phyloP scores from a whole-genome alignment of 2,113 vertebrate genomes.

The Bombycilla garrulus region DNA sequence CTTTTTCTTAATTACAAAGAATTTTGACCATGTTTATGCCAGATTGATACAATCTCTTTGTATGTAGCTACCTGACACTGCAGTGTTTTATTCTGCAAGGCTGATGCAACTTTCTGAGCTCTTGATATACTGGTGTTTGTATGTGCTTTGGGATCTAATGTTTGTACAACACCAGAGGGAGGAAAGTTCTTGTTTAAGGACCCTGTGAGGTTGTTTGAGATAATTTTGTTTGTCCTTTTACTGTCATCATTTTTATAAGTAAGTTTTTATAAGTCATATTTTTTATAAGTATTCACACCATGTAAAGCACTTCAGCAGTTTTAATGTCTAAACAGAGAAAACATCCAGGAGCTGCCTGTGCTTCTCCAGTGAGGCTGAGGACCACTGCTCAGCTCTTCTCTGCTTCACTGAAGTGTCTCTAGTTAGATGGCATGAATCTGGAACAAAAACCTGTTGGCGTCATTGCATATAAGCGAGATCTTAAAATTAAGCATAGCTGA shows the following conservation, averaged over 20 bases:
- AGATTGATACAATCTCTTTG: neutral
- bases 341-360: neutral
- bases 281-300: neutral
- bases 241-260: neutral
- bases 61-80: neutral
- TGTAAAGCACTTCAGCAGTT: neutral
- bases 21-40: neutral
- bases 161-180: neutral
- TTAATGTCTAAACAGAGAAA: neutral
- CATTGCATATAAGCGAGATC: neutral
- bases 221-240: neutral
- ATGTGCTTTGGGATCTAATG: neutral
- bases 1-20: neutral
- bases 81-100: neutral
- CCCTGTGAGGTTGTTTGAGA: neutral
- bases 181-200: neutral
- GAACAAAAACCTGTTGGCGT: neutral
- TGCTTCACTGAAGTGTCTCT: neutral
- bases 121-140: neutral
- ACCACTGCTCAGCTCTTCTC: neutral
- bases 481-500: slow-evolving; percentile 18
- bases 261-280: no score
- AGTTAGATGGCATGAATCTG: neutral
- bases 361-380: neutral
- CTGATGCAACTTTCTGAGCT: neutral